Percentiles rank a stretch among this genome's conserved stretches.
These are phyloP conservation scores for Steinernema feltiae DNA, from an alignment of 1,140 invertebrate species.

Conservation along the genomic window DNA sequence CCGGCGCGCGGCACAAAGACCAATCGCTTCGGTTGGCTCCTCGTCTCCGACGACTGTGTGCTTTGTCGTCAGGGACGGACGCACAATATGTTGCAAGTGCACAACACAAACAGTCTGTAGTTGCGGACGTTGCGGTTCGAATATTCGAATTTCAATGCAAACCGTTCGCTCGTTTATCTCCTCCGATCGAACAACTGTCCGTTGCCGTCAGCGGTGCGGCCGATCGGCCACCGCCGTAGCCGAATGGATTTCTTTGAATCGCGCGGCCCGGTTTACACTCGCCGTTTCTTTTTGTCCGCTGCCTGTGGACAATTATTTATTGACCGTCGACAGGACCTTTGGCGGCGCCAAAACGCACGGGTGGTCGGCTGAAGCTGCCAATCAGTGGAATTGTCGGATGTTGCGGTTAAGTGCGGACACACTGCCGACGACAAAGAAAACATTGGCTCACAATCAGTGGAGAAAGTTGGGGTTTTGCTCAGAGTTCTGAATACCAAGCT, in stretches of 20 bases:
- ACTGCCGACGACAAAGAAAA: background rate
- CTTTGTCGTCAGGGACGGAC: background rate
- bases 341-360: background rate
- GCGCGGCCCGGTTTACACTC: constrained; percentile 10
- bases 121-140: background rate
- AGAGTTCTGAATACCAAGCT: background rate
- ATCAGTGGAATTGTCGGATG: background rate
- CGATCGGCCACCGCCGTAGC: too few species aligned
- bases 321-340: background rate
- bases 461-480: too few species aligned
- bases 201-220: background rate
- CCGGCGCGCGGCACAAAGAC: constrained; percentile 12
- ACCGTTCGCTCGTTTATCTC: background rate
- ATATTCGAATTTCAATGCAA: constrained; percentile 8
- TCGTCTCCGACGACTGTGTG: too few species aligned
- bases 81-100: constrained; percentile 6
- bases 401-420: background rate
- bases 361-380: background rate
- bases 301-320: constrained; percentile 5
- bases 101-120: too few species aligned
- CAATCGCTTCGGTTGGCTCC: background rate
- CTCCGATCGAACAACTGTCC: background rate
- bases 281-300: background rate
- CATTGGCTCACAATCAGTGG: background rate
- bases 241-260: background rate